Conservation (phyloP, 2,797 vertebrate species). For the Sparus aurata region DNA sequence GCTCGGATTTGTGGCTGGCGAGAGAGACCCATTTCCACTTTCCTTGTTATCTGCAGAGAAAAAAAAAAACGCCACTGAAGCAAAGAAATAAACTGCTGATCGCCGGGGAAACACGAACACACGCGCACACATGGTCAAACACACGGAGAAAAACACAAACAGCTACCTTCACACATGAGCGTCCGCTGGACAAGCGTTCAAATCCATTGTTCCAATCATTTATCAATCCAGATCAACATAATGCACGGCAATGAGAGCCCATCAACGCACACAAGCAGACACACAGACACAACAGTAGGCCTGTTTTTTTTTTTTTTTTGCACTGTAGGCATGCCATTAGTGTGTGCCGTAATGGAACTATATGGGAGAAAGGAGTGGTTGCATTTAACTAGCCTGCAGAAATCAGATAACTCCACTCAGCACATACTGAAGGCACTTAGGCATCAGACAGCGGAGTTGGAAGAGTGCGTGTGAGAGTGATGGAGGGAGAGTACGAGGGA, state of each 20-base stretch:
- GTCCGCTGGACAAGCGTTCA: slow-evolving; percentile 37
- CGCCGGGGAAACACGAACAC: slow-evolving; percentile 26
- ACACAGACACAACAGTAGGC: slow-evolving; percentile 6
- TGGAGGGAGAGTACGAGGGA: neutral
- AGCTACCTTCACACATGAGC: slow-evolving; percentile 52
- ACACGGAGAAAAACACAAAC: slow-evolving; percentile 50
- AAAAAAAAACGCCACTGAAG: slow-evolving; percentile 57
- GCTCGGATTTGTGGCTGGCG: slow-evolving; percentile 15
- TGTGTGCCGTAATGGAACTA: slow-evolving; percentile 56
- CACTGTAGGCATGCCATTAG: slow-evolving; percentile 46
- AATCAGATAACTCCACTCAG: slow-evolving; percentile 80
- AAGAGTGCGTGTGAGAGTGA: neutral
- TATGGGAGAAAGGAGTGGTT: slow-evolving; percentile 52
- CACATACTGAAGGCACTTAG: slow-evolving; percentile 72
- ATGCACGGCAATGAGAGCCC: neutral
- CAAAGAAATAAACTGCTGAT: slow-evolving; percentile 74
- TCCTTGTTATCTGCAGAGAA: slow-evolving; percentile 56
- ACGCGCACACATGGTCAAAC: slow-evolving; percentile 47
- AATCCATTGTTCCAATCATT: slow-evolving; percentile 42
- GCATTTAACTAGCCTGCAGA: slow-evolving; percentile 72
- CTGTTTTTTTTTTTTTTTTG: slow-evolving; percentile 5
- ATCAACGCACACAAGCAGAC: slow-evolving; percentile 29
- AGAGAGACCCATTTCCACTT: slow-evolving; percentile 61
- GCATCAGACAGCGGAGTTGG: slow-evolving; percentile 47
- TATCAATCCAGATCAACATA: slow-evolving; percentile 39